Evolutionary conservation across 2,113 vertebrate species (phyloP).

Genomic region (Synodontis membranacea): DNA sequence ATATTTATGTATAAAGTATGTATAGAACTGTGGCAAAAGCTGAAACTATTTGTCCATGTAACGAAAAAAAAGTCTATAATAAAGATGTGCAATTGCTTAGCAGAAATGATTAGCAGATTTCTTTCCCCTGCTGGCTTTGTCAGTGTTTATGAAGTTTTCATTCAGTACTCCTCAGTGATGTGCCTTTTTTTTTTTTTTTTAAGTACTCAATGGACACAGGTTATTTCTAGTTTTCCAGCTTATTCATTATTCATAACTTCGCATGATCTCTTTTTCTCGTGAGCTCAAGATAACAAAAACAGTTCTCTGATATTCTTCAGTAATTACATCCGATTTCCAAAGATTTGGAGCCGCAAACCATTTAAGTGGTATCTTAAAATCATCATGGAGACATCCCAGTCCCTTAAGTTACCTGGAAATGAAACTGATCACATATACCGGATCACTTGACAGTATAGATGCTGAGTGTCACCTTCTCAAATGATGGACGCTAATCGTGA

Average conservation of each 20-base stretch:
- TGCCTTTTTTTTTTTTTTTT: too few species aligned
- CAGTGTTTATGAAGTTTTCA: not conserved
- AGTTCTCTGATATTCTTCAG: not conserved
- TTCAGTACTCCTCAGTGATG: not conserved
- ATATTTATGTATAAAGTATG: constrained; percentile 38
- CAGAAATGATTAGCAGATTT: not conserved
- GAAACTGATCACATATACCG: not conserved
- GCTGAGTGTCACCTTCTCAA: not conserved
- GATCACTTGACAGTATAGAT: not conserved
- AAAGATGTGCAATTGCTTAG: constrained; percentile 30
- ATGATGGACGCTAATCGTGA: too few species aligned
- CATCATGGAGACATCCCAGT: not conserved
- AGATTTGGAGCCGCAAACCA: not conserved
- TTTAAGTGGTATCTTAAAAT: not conserved
- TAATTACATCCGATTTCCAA: not conserved
- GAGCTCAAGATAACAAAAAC: not conserved
- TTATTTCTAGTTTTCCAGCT: not conserved
- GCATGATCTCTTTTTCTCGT: not conserved
- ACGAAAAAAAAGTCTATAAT: constrained; percentile 12
- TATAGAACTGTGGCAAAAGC: constrained; percentile 24
- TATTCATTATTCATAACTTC: not conserved
- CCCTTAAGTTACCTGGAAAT: not conserved
- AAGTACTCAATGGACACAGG: too few species aligned
- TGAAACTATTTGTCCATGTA: constrained; percentile 38
- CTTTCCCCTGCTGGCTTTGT: not conserved